These are phyloP conservation scores for Bovichtus diacanthus DNA, from an alignment of 2,797 vertebrate genomes.

Conservation along the genomic window DNA sequence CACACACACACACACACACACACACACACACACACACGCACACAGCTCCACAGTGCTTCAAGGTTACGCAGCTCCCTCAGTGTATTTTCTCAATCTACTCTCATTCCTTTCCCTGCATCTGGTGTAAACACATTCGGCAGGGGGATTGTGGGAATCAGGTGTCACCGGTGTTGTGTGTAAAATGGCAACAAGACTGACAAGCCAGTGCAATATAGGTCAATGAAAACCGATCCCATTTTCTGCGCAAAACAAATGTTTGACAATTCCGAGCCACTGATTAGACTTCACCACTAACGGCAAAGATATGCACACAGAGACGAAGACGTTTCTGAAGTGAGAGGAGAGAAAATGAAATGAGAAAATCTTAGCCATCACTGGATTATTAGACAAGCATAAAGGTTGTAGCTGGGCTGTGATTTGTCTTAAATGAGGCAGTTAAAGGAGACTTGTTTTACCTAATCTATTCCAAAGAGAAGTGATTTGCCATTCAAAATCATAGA, in stretches of 20 bases:
- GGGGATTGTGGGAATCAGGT: conserved; percentile 15
- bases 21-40: conserved; percentile 10
- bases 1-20: conserved; percentile 16
- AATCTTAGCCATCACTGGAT: not conserved
- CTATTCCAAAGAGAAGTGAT: not conserved
- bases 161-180: not conserved
- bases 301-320: not conserved
- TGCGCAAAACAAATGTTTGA: too few species aligned
- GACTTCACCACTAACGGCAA: not conserved
- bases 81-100: conserved; percentile 12
- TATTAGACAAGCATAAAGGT: not conserved
- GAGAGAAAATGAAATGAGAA: conserved; percentile 1
- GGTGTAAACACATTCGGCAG: conserved; percentile 26
- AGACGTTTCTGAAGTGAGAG: not conserved
- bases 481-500: not conserved
- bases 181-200: not conserved
- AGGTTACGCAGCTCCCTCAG: conserved; percentile 23
- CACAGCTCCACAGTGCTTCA: conserved; percentile 1
- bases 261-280: not conserved
- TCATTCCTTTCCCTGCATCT: conserved; percentile 4
- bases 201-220: not conserved
- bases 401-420: not conserved
- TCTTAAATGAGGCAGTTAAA: not conserved
- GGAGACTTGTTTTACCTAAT: conserved; percentile 12
- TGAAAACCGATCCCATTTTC: too few species aligned